Base-by-base conservation (phyloP, 1,140 invertebrate species). In the Ostrea edulis region DNA sequence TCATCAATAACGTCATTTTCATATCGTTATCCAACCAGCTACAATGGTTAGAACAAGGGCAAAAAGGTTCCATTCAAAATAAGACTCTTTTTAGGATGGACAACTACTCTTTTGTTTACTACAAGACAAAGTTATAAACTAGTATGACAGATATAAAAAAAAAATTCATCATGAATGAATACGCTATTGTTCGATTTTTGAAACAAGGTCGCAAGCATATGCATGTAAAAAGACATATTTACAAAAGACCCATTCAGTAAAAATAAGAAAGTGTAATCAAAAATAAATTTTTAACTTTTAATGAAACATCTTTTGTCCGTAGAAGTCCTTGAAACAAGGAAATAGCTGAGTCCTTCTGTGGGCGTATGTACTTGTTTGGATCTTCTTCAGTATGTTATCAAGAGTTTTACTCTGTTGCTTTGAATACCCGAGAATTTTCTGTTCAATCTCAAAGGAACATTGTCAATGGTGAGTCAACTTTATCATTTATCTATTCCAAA, bases 261-360 rank as follows among this genome's bases (percentile, higher is more conserved):
- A 8, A 71, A 77, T 35, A 9, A 77, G 12, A 29, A 35, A 11
- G 29, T 77, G 68, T 25, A 14, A 77, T 77, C 12, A 77, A 35
- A 77, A 29, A 29, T 29, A 29, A 25, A 29, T 77, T 77, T 29
- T 22, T 4, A 77, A 29, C 12, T 35, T 77, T 14, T 29, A 35
- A 35, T 35, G 29, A 35, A 77, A 35, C 68, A 77, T 35, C 22
- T 77, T 77, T 77, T 25, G 12, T 14, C 68, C 25, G 14, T 62
- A 20, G 9, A 25, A 29, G 68, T 77, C 68, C 68, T 77, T 77
- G 68, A 77, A 77, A 77, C 29, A 77, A 77, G 68, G 68, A 77
- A 77, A 29, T 25, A 29, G 9, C 17, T 77, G 25, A 25, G 25
- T 29, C 35, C 25, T 29, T 14, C 68, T 35, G 68, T 77, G 25